Evolutionary conservation across 2,888 invertebrate species (phyloP).

Genomic region (Heliconius erato): DNA sequence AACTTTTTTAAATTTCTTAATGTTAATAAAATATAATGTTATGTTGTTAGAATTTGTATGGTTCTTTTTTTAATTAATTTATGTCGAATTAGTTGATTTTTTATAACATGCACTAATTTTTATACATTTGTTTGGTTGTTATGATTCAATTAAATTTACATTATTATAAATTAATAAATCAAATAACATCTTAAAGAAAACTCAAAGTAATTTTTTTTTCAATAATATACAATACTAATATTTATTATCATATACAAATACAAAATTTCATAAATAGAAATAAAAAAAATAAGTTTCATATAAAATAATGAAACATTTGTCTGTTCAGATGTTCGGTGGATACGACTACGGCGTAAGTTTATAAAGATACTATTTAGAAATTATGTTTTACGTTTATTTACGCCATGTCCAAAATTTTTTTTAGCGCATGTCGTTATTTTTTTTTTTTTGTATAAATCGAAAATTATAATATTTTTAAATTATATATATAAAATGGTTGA

Average conservation of each 20-base stretch:
- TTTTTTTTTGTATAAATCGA: constrained; percentile 44
- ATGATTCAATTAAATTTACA: background rate
- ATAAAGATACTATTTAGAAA: constrained; percentile 61
- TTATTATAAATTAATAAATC: background rate
- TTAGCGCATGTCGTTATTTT: constrained; percentile 54
- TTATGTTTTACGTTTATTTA: constrained; percentile 53
- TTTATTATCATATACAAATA: background rate
- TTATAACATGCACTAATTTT: background rate
- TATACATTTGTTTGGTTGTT: background rate
- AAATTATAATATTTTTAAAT: background rate
- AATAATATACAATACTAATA: background rate
- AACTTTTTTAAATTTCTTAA: no score
- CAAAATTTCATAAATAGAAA: background rate
- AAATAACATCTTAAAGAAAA: background rate
- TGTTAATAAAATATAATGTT: background rate
- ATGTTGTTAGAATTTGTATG: background rate
- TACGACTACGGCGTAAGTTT: constrained; percentile 85
- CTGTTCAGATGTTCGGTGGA: constrained; percentile 85
- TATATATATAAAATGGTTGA: background rate
- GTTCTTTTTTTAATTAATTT: background rate
- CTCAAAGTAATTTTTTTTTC: no score
- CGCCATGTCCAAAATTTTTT: constrained; percentile 60
- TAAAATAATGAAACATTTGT: constrained; percentile 55
- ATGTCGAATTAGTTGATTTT: background rate
- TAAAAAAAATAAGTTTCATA: constrained; percentile 5